Evolutionary conservation across 2,113 vertebrate genomes (phyloP), one percentile per base, ranked within the genome.

Genomic region (Ornithorhynchus anatinus): DNA sequence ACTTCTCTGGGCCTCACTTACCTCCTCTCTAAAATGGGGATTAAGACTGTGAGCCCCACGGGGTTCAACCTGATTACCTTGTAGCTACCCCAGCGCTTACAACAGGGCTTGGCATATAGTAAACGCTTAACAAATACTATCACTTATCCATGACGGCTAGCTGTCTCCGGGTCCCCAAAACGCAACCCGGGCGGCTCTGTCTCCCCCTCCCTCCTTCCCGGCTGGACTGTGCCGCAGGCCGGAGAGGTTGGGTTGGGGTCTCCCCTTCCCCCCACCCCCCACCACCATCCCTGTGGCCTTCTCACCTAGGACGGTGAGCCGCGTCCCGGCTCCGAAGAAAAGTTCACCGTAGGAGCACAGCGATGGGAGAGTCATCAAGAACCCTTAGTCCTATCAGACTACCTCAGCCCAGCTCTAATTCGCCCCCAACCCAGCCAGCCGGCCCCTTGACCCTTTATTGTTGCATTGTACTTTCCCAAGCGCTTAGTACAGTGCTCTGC

Each of bases 251-350:
- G 22, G 45, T 27, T 16, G 45, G 23, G n/a, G 23, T 48, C 20
- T 25, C 14, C 25, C 45, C n/a, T n/a, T 48, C 1, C 6, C 23
- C 13, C 10, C 14, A 23, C 12, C 44, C 44, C 44, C 7, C 15
- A 48, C 17, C 23, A 25, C 9, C 14, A 27, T 25, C 45, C 23
- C 23, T n/a, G 10, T 16, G 45, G 13, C 14, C 45, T 36, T n/a
- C 48, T 77, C 72, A 77, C 79, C 42, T 23, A 68, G 27, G 40
- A 64, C 13, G n/a, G 27, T 51, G 7, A 79, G 33, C 4, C 9
- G 7, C 14, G 27, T 72, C 67, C 58, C 32, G 5, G 52, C 27
- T 75, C 60, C 47, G 29, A 68, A 79, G 23, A 38, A 27, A 5
- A 25, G 16, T 5, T 13, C 45, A 39, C 40, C 6, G 37, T 11